Evolutionary conservation across 2,113 vertebrate species (phyloP).

Genomic region (Crocuta crocuta): DNA sequence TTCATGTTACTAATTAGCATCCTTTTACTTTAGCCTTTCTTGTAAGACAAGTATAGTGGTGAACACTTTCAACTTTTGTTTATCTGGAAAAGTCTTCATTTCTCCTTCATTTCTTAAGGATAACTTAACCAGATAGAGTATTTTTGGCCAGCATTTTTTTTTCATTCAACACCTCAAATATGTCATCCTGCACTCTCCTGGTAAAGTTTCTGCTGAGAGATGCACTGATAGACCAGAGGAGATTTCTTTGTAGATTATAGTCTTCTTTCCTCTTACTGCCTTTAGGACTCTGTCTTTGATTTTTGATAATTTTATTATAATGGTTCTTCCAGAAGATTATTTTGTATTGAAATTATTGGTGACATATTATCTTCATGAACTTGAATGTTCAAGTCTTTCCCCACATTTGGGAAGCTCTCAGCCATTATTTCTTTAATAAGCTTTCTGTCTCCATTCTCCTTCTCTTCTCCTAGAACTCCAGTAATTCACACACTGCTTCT

Average conservation of each 20-base stretch:
- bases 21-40: neutral
- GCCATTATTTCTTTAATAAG: slow-evolving; percentile 7
- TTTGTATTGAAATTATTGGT: neutral
- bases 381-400: neutral
- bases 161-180: neutral
- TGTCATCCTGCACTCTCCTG: neutral
- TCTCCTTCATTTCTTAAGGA: neutral
- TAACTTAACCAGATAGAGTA: neutral
- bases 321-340: neutral
- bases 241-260: neutral
- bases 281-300: neutral
- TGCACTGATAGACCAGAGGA: neutral
- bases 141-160: neutral
- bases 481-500: neutral
- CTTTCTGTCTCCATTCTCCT: neutral
- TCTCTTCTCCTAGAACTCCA: neutral
- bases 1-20: neutral
- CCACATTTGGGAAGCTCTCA: neutral
- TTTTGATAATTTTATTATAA: slow-evolving; percentile 7
- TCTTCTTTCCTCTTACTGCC: neutral
- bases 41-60: neutral
- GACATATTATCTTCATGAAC: neutral
- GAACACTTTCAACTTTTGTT: neutral
- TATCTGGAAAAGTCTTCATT: neutral
- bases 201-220: neutral